phyloP scores from a whole-genome alignment of 2,888 invertebrate species.

The Gryllus longicercus region DNA sequence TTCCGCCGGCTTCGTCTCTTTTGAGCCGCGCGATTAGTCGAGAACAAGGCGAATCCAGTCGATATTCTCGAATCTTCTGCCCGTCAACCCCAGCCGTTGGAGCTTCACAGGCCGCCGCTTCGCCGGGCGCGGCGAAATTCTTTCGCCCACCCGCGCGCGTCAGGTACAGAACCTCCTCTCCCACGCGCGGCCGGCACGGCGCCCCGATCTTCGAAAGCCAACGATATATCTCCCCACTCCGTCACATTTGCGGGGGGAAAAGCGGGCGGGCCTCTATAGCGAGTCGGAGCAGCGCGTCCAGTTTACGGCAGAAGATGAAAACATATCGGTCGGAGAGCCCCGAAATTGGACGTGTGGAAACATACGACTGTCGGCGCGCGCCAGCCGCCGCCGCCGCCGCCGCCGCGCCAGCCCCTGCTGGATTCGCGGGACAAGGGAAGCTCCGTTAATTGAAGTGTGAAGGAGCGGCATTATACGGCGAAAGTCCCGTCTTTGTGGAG shows the following conservation, averaged over 20 bases:
- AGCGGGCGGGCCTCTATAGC: not conserved
- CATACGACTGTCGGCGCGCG: not conserved
- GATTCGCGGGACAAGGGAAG: no score
- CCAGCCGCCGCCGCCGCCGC: no score
- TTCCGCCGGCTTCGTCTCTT: not conserved
- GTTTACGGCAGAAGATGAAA: not conserved
- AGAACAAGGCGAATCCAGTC: constrained; percentile 6
- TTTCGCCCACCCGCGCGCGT: not conserved
- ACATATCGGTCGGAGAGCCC: not conserved
- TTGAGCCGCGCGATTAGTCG: not conserved
- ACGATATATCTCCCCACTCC: not conserved
- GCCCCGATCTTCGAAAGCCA: no score
- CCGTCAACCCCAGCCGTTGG: not conserved
- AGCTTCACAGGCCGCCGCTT: not conserved
- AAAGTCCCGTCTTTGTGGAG: not conserved
- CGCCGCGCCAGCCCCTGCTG: no score
- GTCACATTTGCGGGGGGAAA: not conserved
- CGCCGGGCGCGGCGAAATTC: not conserved
- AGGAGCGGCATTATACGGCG: not conserved
- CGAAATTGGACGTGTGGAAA: constrained; percentile 8
- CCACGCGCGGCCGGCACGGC: not conserved
- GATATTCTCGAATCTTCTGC: not conserved
- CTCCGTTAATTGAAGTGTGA: not conserved
- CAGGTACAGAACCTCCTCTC: not conserved
- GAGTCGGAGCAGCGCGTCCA: not conserved